Evolutionary conservation across 2,888 invertebrate genomes (phyloP), one percentile per base, ranked within the genome.

Genomic region (Phlogophora meticulosa): DNA sequence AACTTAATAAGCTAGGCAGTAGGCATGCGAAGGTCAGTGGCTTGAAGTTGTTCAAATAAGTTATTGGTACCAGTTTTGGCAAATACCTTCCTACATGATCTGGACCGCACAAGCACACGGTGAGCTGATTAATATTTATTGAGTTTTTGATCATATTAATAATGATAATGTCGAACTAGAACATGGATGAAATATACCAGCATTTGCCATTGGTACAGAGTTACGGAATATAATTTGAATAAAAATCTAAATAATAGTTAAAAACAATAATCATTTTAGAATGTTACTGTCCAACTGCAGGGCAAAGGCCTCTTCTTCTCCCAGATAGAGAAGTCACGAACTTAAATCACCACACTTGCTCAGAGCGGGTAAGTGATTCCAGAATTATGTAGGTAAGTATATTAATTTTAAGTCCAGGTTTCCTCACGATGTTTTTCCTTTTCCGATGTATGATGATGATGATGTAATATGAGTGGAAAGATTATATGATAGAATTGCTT

Each of bases 31-130:
- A 75, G 75, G 75, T 34, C 75, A 53, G 13, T 51, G 28, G 11
- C 57, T 63, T 53, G 20, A 48, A 4, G 34, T 45, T 46, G 22
- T 66, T 49, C 43, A 49, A 56, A 66, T 74, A 56, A 59, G 55
- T 67, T 78, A 75, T 74, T 32, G 49, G 20, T 66, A 75, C 75
- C 60, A 58, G 75, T 75, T 75, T 74, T 13, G 36, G 10, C 40
- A 32, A 57, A 74, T 74, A 49, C 60, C 67, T 66, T 52, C 42
- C 38, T 61, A 66, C 42, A 67, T 43, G 15, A 57, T 43, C 32
- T 74, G 53, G 68, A 74, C 48, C 45, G 53, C 58, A 57, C 46
- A 53, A 38, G 53, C 58, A 57, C 46, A 53, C 32, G 34, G 0
- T 34, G 2, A 22, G 1, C 1, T 34, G 22, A 15, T 24, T 11